phyloP scores from a whole-genome alignment of 2,113 vertebrate genomes.

The Cyprinodon brontotheroides region DNA sequence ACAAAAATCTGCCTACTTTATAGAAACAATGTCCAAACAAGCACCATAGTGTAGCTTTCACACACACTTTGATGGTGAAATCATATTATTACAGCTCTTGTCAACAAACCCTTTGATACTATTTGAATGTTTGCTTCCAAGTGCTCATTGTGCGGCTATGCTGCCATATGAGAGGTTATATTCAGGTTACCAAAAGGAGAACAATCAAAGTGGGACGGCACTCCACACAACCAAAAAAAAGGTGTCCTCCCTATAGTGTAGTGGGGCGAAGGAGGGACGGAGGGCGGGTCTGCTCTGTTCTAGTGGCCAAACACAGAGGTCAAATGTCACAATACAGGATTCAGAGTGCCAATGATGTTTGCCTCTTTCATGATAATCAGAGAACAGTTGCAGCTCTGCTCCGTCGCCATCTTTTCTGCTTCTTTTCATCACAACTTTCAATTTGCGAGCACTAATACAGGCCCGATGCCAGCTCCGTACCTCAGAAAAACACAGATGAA shows the following conservation, averaged over 20 bases:
- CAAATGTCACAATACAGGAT: constrained; percentile 83
- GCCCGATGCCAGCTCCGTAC: constrained; percentile 63
- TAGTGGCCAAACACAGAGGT: constrained; percentile 83
- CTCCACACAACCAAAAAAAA: constrained; percentile 15
- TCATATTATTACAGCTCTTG: neutral
- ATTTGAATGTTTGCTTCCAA: constrained; percentile 59
- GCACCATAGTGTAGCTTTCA: constrained; percentile 11
- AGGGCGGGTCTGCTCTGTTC: constrained; percentile 68
- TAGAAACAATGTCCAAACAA: too few relatives aligned
- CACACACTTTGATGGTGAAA: neutral
- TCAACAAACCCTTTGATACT: constrained; percentile 39
- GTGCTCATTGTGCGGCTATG: constrained; percentile 32
- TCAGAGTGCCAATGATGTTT: constrained; percentile 94
- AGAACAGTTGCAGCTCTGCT: constrained; percentile 75
- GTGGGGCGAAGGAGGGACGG: constrained; percentile 30
- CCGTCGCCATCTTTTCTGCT: constrained; percentile 52
- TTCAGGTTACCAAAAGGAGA: constrained; percentile 76
- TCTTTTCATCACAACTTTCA: constrained; percentile 67
- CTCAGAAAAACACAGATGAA: constrained; percentile 65
- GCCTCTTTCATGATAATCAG: constrained; percentile 91
- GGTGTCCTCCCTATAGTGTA: constrained; percentile 41
- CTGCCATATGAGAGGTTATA: constrained; percentile 60
- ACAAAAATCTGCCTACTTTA: too few relatives aligned
- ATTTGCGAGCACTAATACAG: constrained; percentile 61
- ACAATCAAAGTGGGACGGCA: constrained; percentile 69